A percentile compares a stretch with the other conserved stretches of the same genome.
Conservation (phyloP, 2,888 invertebrate genomes). For the Hemaris fuciformis region DNA sequence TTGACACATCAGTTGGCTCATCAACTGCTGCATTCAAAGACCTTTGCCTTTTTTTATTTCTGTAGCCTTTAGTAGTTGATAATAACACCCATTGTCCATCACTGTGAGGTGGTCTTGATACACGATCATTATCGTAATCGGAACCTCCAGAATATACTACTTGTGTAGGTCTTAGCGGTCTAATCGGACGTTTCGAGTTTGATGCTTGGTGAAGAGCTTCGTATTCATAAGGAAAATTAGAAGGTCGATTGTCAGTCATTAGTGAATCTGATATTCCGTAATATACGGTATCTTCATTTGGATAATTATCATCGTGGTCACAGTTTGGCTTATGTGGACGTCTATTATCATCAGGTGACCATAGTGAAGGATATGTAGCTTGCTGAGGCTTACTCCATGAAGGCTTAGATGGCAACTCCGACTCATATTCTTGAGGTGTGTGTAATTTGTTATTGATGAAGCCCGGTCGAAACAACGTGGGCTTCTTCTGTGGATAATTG, state of each 20-base stretch:
- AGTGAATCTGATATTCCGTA: constrained; percentile 70
- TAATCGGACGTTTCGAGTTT: constrained; percentile 55
- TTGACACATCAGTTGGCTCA: constrained; percentile 48
- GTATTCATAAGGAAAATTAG: constrained; percentile 74
- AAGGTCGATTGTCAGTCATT: constrained; percentile 74
- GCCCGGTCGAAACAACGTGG: constrained; percentile 56
- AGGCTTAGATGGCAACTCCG: constrained; percentile 67
- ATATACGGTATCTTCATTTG: constrained; percentile 55
- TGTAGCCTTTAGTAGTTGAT: constrained; percentile 89
- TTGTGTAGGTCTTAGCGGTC: constrained; percentile 71
- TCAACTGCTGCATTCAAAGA: constrained; percentile 52
- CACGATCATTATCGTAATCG: constrained; percentile 71
- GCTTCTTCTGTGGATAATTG: constrained; percentile 61
- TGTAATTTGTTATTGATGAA: constrained; percentile 69
- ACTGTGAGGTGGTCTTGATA: constrained; percentile 83
- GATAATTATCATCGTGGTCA: constrained; percentile 57
- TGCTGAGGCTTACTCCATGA: constrained; percentile 63
- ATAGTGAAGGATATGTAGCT: constrained; percentile 52
- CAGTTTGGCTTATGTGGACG: constrained; percentile 71
- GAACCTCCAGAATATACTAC: constrained; percentile 74
- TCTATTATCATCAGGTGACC: constrained; percentile 69
- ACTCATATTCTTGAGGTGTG: constrained; percentile 55
- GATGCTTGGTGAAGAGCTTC: constrained; percentile 65
- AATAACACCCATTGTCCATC: constrained; percentile 90
- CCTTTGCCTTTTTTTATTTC: constrained; percentile 75